Evolutionary conservation across 2,888 invertebrate species (phyloP).

Genomic region (Piscicola geometra): DNA sequence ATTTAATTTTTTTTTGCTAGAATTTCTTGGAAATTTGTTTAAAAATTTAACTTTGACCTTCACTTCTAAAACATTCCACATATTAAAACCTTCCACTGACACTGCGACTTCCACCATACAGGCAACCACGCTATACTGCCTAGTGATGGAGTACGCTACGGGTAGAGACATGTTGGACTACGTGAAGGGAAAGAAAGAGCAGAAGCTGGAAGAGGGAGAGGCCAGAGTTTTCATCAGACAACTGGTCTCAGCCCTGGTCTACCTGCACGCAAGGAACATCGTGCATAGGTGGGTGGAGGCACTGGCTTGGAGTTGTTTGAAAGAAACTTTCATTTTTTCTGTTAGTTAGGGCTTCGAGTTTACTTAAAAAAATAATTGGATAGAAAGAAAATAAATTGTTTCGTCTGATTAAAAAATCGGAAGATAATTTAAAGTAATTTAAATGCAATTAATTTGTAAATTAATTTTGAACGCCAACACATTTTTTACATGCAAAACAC

Average conservation of each 20-base stretch:
- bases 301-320: too few species aligned
- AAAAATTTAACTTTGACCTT: too few species aligned
- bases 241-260: conserved; percentile 66
- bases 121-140: conserved; percentile 69
- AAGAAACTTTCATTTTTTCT: neutral
- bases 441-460: too few species aligned
- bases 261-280: conserved; percentile 67
- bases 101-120: conserved; percentile 53
- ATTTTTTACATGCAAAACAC: too few species aligned
- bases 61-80: too few species aligned
- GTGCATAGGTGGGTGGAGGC: conserved; percentile 63
- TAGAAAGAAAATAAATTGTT: neutral
- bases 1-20: too few species aligned
- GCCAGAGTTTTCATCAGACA: conserved; percentile 64
- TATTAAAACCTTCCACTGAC: too few species aligned
- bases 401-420: neutral
- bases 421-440: too few species aligned
- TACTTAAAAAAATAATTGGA: neutral
- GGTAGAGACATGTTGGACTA: conserved; percentile 69
- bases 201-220: conserved; percentile 61
- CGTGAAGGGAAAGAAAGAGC: conserved; percentile 62
- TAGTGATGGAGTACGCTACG: conserved; percentile 69
- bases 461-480: too few species aligned
- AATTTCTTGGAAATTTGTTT: too few species aligned
- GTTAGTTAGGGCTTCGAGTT: neutral